Conservation (phyloP, 2,888 invertebrate species). For the Philonicus albiceps region DNA sequence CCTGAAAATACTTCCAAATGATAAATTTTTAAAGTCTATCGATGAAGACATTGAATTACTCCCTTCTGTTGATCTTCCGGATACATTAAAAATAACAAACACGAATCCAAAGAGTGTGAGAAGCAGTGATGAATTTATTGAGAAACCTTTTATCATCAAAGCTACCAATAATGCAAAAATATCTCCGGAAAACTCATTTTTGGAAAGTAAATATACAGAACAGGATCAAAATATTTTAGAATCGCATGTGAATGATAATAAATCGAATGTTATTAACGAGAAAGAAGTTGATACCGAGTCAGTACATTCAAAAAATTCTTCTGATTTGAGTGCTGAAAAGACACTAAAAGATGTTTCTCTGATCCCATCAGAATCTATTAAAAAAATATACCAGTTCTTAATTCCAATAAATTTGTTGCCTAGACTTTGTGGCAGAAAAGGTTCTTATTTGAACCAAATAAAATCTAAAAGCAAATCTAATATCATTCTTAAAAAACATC, state of each 20-base stretch:
- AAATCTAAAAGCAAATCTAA: constrained; percentile 80
- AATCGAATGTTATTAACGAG: neutral
- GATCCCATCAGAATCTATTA: constrained; percentile 58
- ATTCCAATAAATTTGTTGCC: constrained; percentile 82
- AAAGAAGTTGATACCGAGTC: neutral
- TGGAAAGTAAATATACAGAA: constrained; percentile 59
- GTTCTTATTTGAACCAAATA: constrained; percentile 81
- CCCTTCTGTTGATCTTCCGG: constrained; percentile 60
- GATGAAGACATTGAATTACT: constrained; percentile 57
- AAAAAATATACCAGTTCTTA: constrained; percentile 69
- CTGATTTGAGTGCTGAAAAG: constrained; percentile 51
- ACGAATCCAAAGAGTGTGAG: neutral
- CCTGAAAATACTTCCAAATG: neutral
- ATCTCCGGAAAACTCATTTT: constrained; percentile 61
- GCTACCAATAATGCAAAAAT: constrained; percentile 61
- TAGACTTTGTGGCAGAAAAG: constrained; percentile 84
- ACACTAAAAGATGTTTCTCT: constrained; percentile 62
- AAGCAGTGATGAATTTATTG: constrained; percentile 49
- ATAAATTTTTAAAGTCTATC: neutral
- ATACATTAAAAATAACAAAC: constrained; percentile 53
- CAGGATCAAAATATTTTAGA: constrained; percentile 50
- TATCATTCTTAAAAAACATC: constrained; percentile 77
- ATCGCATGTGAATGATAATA: neutral
- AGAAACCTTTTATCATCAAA: constrained; percentile 59
- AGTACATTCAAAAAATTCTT: neutral